phyloP scores from a whole-genome alignment of 2,797 vertebrate genomes.

The Chelon auratus region DNA sequence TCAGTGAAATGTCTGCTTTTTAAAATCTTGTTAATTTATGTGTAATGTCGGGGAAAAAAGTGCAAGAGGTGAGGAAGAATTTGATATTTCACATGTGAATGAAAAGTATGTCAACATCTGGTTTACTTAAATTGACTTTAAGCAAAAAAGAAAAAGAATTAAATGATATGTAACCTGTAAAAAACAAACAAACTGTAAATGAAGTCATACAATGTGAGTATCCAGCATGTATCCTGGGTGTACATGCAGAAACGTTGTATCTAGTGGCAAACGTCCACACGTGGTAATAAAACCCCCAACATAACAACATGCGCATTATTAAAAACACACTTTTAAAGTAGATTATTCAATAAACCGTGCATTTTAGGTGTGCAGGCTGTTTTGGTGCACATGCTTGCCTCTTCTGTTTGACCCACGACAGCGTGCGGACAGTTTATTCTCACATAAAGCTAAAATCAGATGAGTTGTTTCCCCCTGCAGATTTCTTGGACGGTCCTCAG shows the following conservation, averaged over 20 bases:
- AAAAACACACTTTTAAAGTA: neutral
- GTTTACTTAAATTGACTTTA: too few relatives aligned
- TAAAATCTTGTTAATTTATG: neutral
- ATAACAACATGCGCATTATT: neutral
- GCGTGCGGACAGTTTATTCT: slow-evolving; percentile 54
- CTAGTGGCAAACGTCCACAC: neutral
- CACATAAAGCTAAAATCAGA: slow-evolving; percentile 41
- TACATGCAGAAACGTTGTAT: neutral
- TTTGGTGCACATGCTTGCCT: slow-evolving; percentile 13
- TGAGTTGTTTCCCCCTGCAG: slow-evolving; percentile 33
- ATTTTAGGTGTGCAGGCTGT: slow-evolving; percentile 8
- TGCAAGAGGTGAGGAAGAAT: neutral
- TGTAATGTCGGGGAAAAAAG: neutral
- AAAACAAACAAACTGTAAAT: too few relatives aligned
- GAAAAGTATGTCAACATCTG: neutral
- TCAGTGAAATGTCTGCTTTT: slow-evolving; percentile 8
- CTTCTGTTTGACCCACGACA: neutral
- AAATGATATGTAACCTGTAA: too few relatives aligned
- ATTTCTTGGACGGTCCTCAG: slow-evolving; percentile 37
- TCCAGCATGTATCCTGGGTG: neutral
- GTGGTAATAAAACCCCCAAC: neutral
- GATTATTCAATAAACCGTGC: slow-evolving; percentile 1
- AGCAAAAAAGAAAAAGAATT: neutral
- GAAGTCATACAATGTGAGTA: neutral
- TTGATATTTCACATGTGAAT: neutral